Percentiles rank a stretch among this genome's conserved stretches.
Evolutionary conservation across 2,888 invertebrate genomes (phyloP).

Genomic region (Orchestes rusci): DNA sequence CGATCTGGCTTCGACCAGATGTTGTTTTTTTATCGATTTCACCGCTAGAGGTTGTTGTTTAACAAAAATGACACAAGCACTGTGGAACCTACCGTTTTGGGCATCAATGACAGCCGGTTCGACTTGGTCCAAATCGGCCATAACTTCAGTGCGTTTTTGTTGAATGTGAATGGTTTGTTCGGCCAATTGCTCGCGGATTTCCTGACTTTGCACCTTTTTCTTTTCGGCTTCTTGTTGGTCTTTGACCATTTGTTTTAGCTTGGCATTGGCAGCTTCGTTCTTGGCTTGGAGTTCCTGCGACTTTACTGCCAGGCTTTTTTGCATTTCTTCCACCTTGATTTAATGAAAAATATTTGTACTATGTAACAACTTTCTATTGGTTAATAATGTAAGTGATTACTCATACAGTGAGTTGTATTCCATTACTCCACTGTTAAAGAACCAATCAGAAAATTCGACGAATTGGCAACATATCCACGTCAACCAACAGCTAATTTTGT

Average conservation of each 20-base stretch:
- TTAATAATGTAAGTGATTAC: too few species aligned
- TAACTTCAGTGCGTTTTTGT: constrained; percentile 88
- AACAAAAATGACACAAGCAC: too few species aligned
- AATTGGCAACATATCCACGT: too few species aligned
- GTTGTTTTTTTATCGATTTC: constrained; percentile 98
- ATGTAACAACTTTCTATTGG: too few species aligned
- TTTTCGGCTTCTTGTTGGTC: constrained; percentile 99
- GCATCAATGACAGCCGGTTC: constrained; percentile 99
- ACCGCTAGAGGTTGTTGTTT: constrained; percentile 70
- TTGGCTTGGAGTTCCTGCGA: constrained; percentile 92
- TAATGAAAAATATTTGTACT: too few species aligned
- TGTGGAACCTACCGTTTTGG: constrained; percentile 65
- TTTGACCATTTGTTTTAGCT: constrained; percentile 97
- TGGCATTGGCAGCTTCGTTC: constrained; percentile 98
- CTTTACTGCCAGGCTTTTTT: constrained; percentile 96
- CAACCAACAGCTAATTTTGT: too few species aligned
- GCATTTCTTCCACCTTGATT: constrained; percentile 93
- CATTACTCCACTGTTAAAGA: too few species aligned
- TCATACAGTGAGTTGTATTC: too few species aligned
- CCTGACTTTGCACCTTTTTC: constrained; percentile 96
- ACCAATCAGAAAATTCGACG: too few species aligned
- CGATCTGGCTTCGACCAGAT: constrained; percentile 95
- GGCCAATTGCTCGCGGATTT: constrained; percentile 75
- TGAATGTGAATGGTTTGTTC: constrained; percentile 91
- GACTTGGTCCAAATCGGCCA: constrained; percentile 93